Percentiles rank a stretch among this genome's conserved stretches.
phyloP scores from a whole-genome alignment of 2,888 invertebrate species.

The Hemistola chrysoprasaria region DNA sequence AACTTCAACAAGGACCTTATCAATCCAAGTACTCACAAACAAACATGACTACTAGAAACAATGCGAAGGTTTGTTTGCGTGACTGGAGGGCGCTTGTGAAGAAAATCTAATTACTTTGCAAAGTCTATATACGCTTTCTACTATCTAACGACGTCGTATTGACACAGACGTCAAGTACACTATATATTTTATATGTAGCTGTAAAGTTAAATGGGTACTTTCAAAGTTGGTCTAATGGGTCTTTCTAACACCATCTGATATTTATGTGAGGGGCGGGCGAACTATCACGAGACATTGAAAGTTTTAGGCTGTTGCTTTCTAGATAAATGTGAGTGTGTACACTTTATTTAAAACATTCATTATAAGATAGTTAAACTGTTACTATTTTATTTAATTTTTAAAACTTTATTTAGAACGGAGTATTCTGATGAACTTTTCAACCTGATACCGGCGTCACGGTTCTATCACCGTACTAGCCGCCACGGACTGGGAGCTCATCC shows the following conservation, averaged over 20 bases:
- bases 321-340: conserved; percentile 10
- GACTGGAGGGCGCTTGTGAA: too few species aligned
- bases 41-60: too few species aligned
- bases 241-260: conserved; percentile 59
- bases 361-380: too few species aligned
- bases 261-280: conserved; percentile 44
- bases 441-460: too few species aligned
- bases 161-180: conserved; percentile 13
- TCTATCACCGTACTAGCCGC: too few species aligned
- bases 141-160: conserved; percentile 3
- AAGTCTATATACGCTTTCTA: conserved; percentile 1
- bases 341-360: neutral
- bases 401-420: too few species aligned
- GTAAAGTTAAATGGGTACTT: conserved; percentile 55
- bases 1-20: too few species aligned
- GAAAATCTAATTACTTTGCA: conserved; percentile 2
- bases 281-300: conserved; percentile 33
- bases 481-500: too few species aligned
- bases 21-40: neutral
- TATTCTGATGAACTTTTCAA: too few species aligned
- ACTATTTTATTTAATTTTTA: too few species aligned
- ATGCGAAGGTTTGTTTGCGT: too few species aligned
- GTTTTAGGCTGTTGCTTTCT: conserved; percentile 10
- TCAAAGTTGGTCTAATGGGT: conserved; percentile 60
- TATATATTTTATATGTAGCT: conserved; percentile 44